Evolutionary conservation across 2,888 invertebrate species (phyloP), one percentile per base, ranked within the genome.

Genomic region (Bombylius major): DNA sequence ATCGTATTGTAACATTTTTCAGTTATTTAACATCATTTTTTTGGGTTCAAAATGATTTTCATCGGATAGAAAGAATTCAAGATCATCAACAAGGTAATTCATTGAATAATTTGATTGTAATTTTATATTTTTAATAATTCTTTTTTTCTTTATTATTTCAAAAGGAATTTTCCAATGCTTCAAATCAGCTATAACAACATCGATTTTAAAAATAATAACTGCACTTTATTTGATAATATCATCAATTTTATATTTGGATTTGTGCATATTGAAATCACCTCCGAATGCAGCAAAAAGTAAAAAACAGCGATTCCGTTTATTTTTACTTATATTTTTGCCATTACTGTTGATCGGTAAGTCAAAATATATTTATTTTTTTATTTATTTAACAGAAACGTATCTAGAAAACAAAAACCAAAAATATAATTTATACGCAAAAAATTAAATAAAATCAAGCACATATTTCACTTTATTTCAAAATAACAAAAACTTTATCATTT

Each of bases 331-430:
- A 46, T 61, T 82, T 23, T 61, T 82, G 62, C 80, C 81, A 1
- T 68, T 82, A 50, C 61, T 82, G 49, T 63, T 82, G 57, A 73
- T 75, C 66, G 82, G 82, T 83, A 69, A 81, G 80, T 77, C 39
- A 23, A 23, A 23, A 23, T 2, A 23, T 23, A n/a, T n/a, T n/a
- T n/a, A n/a, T 23, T 23, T 23, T 23, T 23, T 23, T 23, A 23
- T 23, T 23, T 23, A 23, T 23, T 23, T 2, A 23, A 23, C 23
- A 2, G 23, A 23, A 23, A 23, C 1, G 23, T 23, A 23, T 23
- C 2, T 23, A 23, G 23, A 23, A 23, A 23, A 23, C n/a, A 23
- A 23, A 23, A 23, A 23, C 1, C 3, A 23, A 2, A 23, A 2
- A 23, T 23, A 23, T 23, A 23, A 2, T 2, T 23, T 23, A 23